Conservation (phyloP, 2,888 invertebrate species). For the Pyrrhia umbra region DNA sequence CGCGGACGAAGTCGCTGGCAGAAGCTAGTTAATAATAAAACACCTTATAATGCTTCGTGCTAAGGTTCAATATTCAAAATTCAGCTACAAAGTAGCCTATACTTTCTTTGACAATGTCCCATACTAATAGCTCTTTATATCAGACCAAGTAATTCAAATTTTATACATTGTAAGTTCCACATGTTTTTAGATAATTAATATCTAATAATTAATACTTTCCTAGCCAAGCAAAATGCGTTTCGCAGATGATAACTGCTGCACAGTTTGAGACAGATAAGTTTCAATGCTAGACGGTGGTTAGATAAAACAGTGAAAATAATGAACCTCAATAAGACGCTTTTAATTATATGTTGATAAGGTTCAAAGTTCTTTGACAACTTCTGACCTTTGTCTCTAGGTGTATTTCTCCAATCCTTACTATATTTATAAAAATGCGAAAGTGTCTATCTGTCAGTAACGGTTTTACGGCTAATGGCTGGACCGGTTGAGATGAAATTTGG, state of each 20-base stretch:
- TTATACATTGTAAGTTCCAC: slow-evolving; percentile 18
- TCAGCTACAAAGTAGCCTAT: too few species aligned
- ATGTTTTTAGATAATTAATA: slow-evolving; percentile 13
- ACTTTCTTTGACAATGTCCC: too few species aligned
- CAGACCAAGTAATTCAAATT: neutral
- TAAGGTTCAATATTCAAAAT: too few species aligned
- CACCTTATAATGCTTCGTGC: too few species aligned
- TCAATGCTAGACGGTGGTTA: slow-evolving; percentile 2
- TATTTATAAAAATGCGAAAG: too few species aligned
- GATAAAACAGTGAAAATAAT: slow-evolving; percentile 11
- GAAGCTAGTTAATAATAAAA: too few species aligned
- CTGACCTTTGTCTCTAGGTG: neutral
- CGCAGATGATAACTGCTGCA: neutral
- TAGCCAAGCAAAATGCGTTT: neutral
- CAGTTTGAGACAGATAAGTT: slow-evolving; percentile 3
- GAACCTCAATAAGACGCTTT: neutral
- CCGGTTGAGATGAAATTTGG: too few species aligned
- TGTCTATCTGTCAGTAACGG: too few species aligned
- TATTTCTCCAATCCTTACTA: too few species aligned
- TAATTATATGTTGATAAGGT: neutral
- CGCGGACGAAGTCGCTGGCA: too few species aligned
- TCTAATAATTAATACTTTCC: slow-evolving; percentile 4
- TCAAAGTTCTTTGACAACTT: slow-evolving; percentile 1
- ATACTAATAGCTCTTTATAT: too few species aligned
- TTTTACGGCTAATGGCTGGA: too few species aligned